These are phyloP conservation scores for Podarcis muralis DNA, from an alignment of 2,113 vertebrate species.

Conservation along the genomic window DNA sequence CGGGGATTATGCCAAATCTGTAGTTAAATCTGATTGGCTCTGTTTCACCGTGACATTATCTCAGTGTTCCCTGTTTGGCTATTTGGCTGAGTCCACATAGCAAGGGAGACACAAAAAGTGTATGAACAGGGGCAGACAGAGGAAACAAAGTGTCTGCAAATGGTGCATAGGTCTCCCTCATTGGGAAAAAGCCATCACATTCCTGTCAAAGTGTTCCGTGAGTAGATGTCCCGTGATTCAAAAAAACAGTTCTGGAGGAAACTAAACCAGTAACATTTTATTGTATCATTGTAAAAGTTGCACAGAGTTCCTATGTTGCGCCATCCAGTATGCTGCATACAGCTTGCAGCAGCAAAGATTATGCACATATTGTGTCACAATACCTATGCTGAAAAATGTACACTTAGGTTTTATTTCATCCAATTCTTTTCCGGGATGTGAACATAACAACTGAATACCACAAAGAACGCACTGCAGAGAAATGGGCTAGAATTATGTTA, in stretches of 20 bases:
- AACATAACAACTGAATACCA: not conserved
- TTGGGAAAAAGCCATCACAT: too few relatives aligned
- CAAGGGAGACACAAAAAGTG: not conserved
- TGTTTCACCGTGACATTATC: not conserved
- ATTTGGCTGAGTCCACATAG: not conserved
- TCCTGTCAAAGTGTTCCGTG: not conserved
- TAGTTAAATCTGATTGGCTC: not conserved
- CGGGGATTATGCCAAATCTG: not conserved
- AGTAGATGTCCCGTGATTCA: not conserved
- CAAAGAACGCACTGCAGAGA: not conserved
- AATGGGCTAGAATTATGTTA: not conserved
- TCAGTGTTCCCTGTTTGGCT: not conserved
- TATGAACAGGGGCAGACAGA: too few relatives aligned
- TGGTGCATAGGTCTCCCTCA: too few relatives aligned
- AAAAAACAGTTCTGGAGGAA: not conserved
- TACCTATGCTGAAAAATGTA: not conserved
- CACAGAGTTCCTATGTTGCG: not conserved
- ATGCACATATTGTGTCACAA: not conserved
- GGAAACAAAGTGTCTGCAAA: not conserved
- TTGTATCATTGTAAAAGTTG: not conserved
- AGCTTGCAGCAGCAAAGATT: not conserved
- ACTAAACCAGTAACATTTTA: not conserved
- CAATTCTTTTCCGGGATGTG: not conserved
- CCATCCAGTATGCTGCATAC: not conserved
- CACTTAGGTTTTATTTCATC: not conserved